Base-by-base conservation (phyloP, 2,888 invertebrate species). In the Sepiola atlantica region DNA sequence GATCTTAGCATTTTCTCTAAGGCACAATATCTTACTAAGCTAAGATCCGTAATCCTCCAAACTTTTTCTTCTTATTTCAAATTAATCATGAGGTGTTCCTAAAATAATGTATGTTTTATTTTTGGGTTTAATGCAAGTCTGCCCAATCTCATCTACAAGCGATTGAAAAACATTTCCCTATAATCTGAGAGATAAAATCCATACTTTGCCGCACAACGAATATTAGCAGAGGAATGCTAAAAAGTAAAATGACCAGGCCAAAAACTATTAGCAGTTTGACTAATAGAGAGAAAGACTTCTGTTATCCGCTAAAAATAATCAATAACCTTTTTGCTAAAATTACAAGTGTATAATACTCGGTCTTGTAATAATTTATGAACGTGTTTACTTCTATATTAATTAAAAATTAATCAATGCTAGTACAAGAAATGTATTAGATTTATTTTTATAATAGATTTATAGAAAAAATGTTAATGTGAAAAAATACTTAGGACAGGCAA, bases 231-330 rank as follows among this genome's bases (percentile, higher is more conserved):
- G 77, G n/a, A 77, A 77, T n/a, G 77, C 77, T 77, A n/a, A 77
- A n/a, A 77, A 77, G 77, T 77, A 77, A 77, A 77, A 77, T 77
- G n/a, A 77, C 77, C n/a, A n/a, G 14, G 77, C 77, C n/a, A 77
- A 77, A 77, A 77, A 77, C n/a, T n/a, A 77, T 77, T 77, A 77
- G 77, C 28, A 77, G 77, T n/a, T 28, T 28, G 14, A n/a, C 77
- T 77, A 77, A 77, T n/a, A 77, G 77, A 77, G 77, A n/a, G n/a
- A n/a, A n/a, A 28, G 10, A 77, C 28, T 77, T n/a, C 77, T n/a
- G n/a, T 77, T 77, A 77, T 77, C 10, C 77, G n/a, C 77, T 28
- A 77, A 77, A 77, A 77, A 77, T 77, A 77, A 77, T 77, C 77
- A 77, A 77, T 77, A 77, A 10, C 77, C 77, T 28, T 77, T 55